Base-by-base conservation (phyloP, 2,888 invertebrate species). In the Xanthia icteritia region DNA sequence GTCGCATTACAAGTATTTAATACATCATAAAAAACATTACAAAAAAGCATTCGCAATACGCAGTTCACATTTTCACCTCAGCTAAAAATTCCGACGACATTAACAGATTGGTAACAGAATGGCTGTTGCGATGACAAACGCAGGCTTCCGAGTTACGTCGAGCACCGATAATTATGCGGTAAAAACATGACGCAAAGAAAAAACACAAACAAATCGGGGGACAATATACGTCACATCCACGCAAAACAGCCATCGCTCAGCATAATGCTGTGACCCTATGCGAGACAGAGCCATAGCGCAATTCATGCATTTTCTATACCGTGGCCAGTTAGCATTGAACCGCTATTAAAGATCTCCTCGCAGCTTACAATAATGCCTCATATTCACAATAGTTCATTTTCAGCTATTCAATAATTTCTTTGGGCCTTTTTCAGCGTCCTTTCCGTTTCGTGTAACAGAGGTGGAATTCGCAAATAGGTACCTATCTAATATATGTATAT, bases 381-480 rank as follows among this genome's bases (percentile, higher is more conserved):
- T 66, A 11, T 20, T 60, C 64, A 79, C 82, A 83, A 82, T 83
- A 79, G 74, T n/a, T 82, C 83, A 79, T 82, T 83, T 75, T 42
- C 67, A 71, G 39, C 64, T 51, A 83, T 82, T 83, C 75, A 82
- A 20, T 20, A 4, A 61, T 70, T 70, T 78, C 66, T 82, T 70
- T 73, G 2, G 13, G 17, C 39, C 39, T 23, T 63, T 61, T 77
- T 77, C 39, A n/a, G 17, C 17, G 15, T 71, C 36, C 15, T 42
- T 61, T 77, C 17, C 48, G 66, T 5, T 51, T 51, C 27, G 27
- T 42, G 23, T 15, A 60, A 20, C 31, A 51, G 4, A 31, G 0
- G 5, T 64, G n/a, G 51, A 65, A 23, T 45, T 23, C 15, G 5
- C n/a, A 70, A 66, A 4, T 31, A 61, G 54, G 3, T 23, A 54